Conservation (phyloP, 2,797 vertebrate species). For the Adelosebastes latens region DNA sequence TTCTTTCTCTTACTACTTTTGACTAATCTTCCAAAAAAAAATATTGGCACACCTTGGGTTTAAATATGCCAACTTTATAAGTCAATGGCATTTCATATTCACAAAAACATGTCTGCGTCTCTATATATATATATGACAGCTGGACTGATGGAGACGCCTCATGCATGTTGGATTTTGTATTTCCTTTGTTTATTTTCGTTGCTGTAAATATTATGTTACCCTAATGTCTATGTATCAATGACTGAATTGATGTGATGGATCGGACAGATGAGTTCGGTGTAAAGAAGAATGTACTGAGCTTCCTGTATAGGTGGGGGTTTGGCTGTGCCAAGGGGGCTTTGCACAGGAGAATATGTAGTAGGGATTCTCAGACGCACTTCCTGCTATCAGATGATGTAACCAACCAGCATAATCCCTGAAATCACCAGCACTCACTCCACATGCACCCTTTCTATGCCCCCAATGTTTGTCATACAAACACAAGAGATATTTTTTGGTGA, state of each 20-base stretch:
- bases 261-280: slow-evolving; percentile 44
- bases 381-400: slow-evolving; percentile 62
- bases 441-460: slow-evolving; percentile 58
- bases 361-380: slow-evolving; percentile 54
- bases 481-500: slow-evolving; percentile 67
- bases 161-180: slow-evolving; percentile 75
- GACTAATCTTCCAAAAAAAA: slow-evolving; percentile 44
- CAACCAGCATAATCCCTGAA: slow-evolving; percentile 71
- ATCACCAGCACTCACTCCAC: slow-evolving; percentile 76
- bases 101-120: slow-evolving; percentile 47
- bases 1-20: slow-evolving; percentile 37
- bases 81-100: slow-evolving; percentile 56
- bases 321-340: slow-evolving; percentile 50
- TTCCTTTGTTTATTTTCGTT: slow-evolving; percentile 66
- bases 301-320: slow-evolving; percentile 51
- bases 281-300: slow-evolving; percentile 71
- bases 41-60: slow-evolving; percentile 41
- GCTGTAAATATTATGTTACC: slow-evolving; percentile 77
- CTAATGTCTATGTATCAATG: slow-evolving; percentile 51
- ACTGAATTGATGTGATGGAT: slow-evolving; percentile 53
- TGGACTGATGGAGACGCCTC: slow-evolving; percentile 48
- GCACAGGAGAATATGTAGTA: slow-evolving; percentile 43
- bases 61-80: slow-evolving; percentile 43
- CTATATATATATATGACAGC: slow-evolving; percentile 39
- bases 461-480: slow-evolving; percentile 83